Conservation (phyloP, 2,113 vertebrate genomes). For the Lota lota region DNA sequence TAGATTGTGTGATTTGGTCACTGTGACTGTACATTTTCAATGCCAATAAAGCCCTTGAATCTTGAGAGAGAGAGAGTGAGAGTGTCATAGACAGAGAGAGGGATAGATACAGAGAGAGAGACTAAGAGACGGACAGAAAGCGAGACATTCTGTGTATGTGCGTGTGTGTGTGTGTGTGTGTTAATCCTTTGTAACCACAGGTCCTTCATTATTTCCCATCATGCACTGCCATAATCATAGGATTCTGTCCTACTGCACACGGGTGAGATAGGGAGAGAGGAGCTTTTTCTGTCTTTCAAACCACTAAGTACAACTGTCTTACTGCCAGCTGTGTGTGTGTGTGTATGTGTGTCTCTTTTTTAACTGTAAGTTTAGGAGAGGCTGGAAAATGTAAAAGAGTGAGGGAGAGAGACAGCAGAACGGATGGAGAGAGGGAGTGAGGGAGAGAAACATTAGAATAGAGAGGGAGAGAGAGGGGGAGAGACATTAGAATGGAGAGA, state of each 20-base stretch:
- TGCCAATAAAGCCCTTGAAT: neutral
- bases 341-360: neutral
- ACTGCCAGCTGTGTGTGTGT: neutral
- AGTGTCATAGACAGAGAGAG: too few species aligned
- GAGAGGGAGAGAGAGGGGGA: neutral
- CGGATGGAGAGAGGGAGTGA: neutral
- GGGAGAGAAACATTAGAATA: neutral
- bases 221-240: neutral
- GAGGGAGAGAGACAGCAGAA: neutral
- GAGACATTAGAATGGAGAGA: too few species aligned
- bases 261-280: neutral
- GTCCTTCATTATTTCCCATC: neutral
- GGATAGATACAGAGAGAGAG: neutral
- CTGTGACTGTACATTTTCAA: too few species aligned
- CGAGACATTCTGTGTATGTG: neutral
- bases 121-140: too few species aligned
- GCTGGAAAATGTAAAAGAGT: neutral
- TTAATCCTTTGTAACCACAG: neutral
- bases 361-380: neutral
- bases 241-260: neutral
- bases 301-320: neutral
- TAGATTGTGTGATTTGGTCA: too few species aligned
- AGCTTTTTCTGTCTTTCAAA: conserved; percentile 1
- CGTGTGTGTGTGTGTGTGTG: too few species aligned
- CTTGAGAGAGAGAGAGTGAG: too few species aligned